Evolutionary conservation across 2,113 vertebrate species (phyloP).

Genomic region (Ophthalmolycus amberensis): DNA sequence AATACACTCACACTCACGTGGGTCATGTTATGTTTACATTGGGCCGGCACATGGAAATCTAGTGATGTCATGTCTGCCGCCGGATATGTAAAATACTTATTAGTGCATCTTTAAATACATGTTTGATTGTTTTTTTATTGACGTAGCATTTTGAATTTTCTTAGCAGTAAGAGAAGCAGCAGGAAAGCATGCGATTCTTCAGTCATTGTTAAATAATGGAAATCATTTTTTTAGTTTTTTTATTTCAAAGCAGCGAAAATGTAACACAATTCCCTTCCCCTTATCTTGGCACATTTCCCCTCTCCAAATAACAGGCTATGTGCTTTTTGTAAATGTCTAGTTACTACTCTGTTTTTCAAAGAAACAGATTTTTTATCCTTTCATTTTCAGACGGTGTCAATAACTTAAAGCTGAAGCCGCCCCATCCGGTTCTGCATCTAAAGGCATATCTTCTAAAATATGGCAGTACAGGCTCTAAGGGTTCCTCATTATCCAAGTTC

Average conservation of each 20-base stretch:
- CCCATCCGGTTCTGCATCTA: neutral
- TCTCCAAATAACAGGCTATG: neutral
- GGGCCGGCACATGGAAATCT: too few species aligned
- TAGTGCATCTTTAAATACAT: too few species aligned
- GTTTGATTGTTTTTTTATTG: neutral
- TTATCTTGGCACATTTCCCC: neutral
- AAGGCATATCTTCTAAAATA: neutral
- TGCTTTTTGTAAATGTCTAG: neutral
- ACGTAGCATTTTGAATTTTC: neutral
- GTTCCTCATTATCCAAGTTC: conserved; percentile 13
- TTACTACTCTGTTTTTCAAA: neutral
- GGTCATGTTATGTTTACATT: too few species aligned
- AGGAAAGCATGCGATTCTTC: neutral
- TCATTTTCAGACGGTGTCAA: conserved; percentile 8
- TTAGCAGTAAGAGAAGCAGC: neutral
- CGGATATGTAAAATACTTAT: too few species aligned
- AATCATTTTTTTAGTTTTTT: neutral
- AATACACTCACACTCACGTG: too few species aligned
- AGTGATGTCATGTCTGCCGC: too few species aligned
- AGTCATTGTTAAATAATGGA: neutral
- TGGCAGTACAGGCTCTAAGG: neutral
- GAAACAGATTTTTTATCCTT: neutral
- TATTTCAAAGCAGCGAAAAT: neutral
- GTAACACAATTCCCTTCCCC: neutral
- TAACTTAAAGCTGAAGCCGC: neutral